These are phyloP conservation scores for Acrocera orbiculus DNA, from an alignment of 2,888 invertebrate genomes.

Conservation along the genomic window DNA sequence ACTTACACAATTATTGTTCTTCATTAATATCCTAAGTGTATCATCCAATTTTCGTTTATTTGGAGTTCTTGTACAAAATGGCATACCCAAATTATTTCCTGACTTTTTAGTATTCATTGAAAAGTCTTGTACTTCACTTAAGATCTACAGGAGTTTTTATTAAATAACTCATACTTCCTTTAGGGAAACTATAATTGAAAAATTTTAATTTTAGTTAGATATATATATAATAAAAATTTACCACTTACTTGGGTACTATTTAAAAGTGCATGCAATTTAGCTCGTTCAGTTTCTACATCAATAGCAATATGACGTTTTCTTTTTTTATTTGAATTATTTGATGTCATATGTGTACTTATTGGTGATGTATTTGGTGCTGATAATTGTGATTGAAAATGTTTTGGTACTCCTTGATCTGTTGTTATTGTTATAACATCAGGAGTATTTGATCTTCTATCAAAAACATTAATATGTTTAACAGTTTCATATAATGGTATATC, in stretches of 20 bases:
- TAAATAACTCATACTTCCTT: conserved; percentile 33
- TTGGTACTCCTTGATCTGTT: conserved; percentile 37
- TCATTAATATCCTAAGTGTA: conserved; percentile 69
- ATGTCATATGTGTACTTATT: conserved; percentile 13
- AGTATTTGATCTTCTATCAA: conserved; percentile 24
- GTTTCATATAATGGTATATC: conserved; percentile 42
- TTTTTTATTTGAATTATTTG: conserved; percentile 31
- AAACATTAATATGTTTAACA: conserved; percentile 36
- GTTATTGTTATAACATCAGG: conserved; percentile 48
- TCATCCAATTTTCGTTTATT: conserved; percentile 61
- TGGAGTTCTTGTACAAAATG: too few species aligned
- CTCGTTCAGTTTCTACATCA: conserved; percentile 85
- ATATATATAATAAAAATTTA: too few species aligned
- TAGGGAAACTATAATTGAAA: conserved; percentile 31
- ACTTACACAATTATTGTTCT: conserved; percentile 74
- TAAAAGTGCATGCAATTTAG: conserved; percentile 73
- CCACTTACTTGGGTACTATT: conserved; percentile 44
- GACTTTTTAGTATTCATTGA: conserved; percentile 49
- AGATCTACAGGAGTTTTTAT: conserved; percentile 37
- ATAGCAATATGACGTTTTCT: conserved; percentile 76
- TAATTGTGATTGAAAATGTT: conserved; percentile 21
- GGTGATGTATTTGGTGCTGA: conserved; percentile 14
- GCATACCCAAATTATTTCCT: conserved; percentile 17
- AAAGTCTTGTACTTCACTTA: conserved; percentile 70
- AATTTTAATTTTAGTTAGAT: too few species aligned